A percentile compares a stretch with the other conserved stretches of the same genome.
Conservation (phyloP, 2,113 vertebrate species). For the Cololabis saira region DNA sequence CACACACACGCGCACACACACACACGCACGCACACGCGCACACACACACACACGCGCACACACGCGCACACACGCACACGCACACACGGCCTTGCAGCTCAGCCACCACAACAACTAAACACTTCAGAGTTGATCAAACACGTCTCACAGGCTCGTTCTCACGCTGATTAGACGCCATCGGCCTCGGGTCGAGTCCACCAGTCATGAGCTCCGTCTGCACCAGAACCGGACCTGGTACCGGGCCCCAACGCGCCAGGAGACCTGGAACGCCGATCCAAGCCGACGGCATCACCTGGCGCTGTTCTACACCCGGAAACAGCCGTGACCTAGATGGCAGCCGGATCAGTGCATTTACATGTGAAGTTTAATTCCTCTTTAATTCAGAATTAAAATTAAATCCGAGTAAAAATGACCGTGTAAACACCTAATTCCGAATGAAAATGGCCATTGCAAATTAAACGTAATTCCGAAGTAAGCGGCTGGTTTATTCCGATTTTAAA, state of each 20-base stretch:
- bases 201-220: no score
- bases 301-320: conserved; percentile 54
- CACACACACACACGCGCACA: neutral
- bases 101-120: neutral
- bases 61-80: neutral
- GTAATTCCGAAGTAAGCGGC: no score
- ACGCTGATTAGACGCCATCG: no score
- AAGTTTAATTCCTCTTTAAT: no score
- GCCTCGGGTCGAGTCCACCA: neutral
- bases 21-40: neutral
- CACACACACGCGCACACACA: neutral
- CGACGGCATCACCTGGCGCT: neutral
- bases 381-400: no score
- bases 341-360: no score
- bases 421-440: no score
- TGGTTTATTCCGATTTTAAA: no score
- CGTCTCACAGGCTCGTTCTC: neutral
- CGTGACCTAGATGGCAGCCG: conserved; percentile 62
- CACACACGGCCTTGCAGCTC: conserved; percentile 7
- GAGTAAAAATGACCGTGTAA: no score
- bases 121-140: neutral
- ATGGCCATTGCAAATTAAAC: no score
- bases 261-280: no score
- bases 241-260: no score
- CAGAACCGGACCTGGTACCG: neutral